phyloP scores from a whole-genome alignment of 1,140 invertebrate species.

The Choristoneura fumiferana region DNA sequence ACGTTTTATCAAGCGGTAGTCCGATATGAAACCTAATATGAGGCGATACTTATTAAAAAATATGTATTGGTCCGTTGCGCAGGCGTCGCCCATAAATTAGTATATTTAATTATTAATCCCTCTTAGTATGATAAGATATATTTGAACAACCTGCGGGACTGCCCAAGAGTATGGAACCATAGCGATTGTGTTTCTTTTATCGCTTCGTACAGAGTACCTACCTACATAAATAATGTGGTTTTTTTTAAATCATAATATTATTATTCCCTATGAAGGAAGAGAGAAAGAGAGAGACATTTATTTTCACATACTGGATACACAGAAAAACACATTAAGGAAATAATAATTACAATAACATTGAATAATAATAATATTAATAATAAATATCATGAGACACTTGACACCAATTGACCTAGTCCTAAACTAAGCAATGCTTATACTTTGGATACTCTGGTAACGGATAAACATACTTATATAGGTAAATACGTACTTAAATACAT shows the following conservation, averaged over 20 bases:
- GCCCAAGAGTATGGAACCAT: slow-evolving; percentile 70
- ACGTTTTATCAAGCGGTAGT: slow-evolving; percentile 3
- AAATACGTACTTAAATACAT: no score
- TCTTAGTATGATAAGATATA: slow-evolving; percentile 71
- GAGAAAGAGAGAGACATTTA: no score
- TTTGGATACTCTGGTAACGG: no score
- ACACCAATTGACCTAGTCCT: no score
- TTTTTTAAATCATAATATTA: neutral
- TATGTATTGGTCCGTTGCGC: slow-evolving; percentile 48
- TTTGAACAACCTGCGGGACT: slow-evolving; percentile 68
- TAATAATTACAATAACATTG: no score
- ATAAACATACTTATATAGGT: no score
- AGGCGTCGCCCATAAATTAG: slow-evolving; percentile 57
- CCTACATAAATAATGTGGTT: neutral
- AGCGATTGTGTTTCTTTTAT: slow-evolving; percentile 75
- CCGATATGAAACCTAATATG: slow-evolving; percentile 16
- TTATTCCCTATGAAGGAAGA: neutral
- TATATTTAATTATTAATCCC: slow-evolving; percentile 73
- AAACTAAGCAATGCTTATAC: no score
- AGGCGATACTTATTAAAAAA: slow-evolving; percentile 47
- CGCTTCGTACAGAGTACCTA: slow-evolving; percentile 1
- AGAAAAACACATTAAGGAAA: no score
- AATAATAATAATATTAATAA: no score
- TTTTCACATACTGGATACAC: no score
- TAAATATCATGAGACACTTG: no score